phyloP scores from a whole-genome alignment of 2,888 invertebrate genomes.

The Trissolcus japonicus region DNA sequence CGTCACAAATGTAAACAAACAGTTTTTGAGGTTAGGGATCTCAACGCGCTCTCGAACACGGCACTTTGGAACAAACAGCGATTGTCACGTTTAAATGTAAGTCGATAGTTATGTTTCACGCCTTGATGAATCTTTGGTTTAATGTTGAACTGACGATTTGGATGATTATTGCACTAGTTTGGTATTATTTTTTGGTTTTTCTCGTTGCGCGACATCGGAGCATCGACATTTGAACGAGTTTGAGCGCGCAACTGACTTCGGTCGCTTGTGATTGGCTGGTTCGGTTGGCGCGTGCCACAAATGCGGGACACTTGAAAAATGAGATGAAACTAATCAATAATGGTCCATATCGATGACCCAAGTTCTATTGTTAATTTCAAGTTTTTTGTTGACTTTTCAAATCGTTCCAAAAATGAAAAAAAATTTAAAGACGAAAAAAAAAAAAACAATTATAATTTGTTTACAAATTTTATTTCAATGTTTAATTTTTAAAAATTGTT shows the following conservation, averaged over 20 bases:
- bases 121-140: neutral
- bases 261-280: neutral
- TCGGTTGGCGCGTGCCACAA: neutral
- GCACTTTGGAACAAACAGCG: neutral
- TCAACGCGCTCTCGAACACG: neutral
- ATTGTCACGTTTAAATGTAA: neutral
- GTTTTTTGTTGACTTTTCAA: no score
- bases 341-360: neutral
- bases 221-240: neutral
- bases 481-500: no score
- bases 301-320: conserved; percentile 6
- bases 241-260: conserved; percentile 27
- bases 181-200: neutral
- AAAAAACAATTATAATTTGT: no score
- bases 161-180: neutral
- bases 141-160: neutral
- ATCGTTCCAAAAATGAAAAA: neutral
- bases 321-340: conserved; percentile 3
- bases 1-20: neutral
- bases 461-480: no score
- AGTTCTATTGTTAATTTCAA: neutral
- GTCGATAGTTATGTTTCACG: neutral
- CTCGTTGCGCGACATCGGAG: conserved; percentile 1
- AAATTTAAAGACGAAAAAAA: no score
- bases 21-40: neutral